phyloP scores from a whole-genome alignment of 2,888 invertebrate species.

The Taphrorychus bicolor region DNA sequence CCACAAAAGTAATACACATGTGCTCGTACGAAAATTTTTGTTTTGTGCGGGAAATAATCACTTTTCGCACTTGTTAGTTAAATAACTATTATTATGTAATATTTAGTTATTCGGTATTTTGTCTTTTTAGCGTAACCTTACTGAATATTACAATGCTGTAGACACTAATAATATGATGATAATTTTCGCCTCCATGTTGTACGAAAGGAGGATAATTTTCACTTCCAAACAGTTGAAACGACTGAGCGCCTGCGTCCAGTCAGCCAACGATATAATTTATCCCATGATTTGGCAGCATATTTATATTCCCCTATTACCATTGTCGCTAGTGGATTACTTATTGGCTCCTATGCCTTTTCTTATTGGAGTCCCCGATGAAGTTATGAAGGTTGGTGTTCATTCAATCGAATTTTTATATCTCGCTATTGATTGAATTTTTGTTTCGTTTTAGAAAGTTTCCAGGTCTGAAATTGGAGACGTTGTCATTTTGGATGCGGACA shows the following conservation, averaged over 20 bases:
- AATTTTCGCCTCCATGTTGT: conserved; percentile 93
- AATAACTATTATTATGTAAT: background rate
- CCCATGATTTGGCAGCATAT: conserved; percentile 99
- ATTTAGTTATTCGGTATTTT: background rate
- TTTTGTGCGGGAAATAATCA: too few species aligned
- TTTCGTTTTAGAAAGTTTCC: conserved; percentile 68
- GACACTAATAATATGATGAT: conserved; percentile 94
- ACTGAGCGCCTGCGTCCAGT: conserved; percentile 92
- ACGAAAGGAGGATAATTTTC: conserved; percentile 92
- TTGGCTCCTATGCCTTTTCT: conserved; percentile 98
- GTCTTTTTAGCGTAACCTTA: conserved; percentile 85
- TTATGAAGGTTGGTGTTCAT: conserved; percentile 71
- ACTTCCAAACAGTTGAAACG: conserved; percentile 89
- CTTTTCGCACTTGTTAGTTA: too few species aligned
- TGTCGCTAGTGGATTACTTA: conserved; percentile 86
- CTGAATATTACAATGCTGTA: conserved; percentile 98
- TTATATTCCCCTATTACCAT: conserved; percentile 94
- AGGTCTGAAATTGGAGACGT: conserved; percentile 91
- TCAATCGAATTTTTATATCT: background rate
- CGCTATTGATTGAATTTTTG: background rate
- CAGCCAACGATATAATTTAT: conserved; percentile 92
- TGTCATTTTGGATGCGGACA: conserved; percentile 92
- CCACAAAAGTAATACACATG: too few species aligned
- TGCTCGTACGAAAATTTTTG: background rate
- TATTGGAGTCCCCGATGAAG: conserved; percentile 90